Evolutionary conservation across 1,140 invertebrate genomes (phyloP).

Genomic region (Monomorium pharaonis): DNA sequence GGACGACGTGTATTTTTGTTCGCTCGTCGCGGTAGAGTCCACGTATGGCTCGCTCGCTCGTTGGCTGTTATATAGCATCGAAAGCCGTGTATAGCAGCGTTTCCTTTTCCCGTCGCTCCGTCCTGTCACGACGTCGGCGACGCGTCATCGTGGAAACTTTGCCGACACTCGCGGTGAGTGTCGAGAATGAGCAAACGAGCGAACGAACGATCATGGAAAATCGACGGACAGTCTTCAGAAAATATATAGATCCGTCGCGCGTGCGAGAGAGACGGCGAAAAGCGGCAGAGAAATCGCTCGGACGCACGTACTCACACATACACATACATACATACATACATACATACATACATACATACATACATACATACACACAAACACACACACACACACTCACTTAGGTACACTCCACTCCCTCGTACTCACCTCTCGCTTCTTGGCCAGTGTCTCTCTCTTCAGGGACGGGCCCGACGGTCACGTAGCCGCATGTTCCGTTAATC

Average conservation of each 20-base stretch:
- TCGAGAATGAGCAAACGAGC: no score
- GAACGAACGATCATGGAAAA: neutral
- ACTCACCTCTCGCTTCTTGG: slow-evolving; percentile 78
- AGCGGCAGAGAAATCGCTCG: slow-evolving; percentile 13
- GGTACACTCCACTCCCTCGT: no score
- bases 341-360: no score
- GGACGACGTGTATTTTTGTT: neutral
- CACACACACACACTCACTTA: neutral
- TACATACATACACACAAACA: neutral
- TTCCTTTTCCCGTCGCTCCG: neutral
- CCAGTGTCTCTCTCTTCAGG: slow-evolving; percentile 80
- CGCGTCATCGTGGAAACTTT: neutral
- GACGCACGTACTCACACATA: neutral
- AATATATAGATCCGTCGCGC: neutral
- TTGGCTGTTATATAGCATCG: neutral
- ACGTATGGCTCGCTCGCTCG: slow-evolving; percentile 14
- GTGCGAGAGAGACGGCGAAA: neutral
- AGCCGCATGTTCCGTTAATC: slow-evolving; percentile 79
- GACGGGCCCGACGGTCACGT: slow-evolving; percentile 75
- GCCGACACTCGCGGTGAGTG: no score
- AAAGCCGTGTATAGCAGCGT: neutral
- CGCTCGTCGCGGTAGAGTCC: slow-evolving; percentile 13
- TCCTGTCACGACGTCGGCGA: slow-evolving; percentile 40
- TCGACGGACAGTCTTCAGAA: neutral
- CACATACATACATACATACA: neutral